These are phyloP conservation scores for Drosophila repleta DNA, from an alignment of 1,140 invertebrate species.

Conservation along the genomic window DNA sequence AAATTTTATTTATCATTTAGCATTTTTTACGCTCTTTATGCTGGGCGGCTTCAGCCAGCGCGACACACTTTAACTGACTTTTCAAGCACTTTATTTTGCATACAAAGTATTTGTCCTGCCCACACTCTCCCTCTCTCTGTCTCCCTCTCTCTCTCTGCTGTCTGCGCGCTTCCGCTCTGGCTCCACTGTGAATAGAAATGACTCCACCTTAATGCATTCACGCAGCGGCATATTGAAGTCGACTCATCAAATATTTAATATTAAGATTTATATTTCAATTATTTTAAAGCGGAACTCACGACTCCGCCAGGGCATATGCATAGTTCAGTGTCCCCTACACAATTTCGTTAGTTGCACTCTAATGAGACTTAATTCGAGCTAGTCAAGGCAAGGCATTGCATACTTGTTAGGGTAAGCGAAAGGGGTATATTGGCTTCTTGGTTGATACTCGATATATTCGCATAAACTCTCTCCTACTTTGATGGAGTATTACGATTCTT, in stretches of 20 bases:
- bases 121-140: no score
- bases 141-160: slow-evolving; percentile 33
- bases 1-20: slow-evolving; percentile 83
- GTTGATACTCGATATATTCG: no score
- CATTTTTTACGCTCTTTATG: slow-evolving; percentile 81
- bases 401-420: no score
- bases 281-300: not conserved
- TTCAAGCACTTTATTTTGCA: slow-evolving; percentile 81
- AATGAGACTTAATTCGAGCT: no score
- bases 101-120: slow-evolving; percentile 68
- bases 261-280: not conserved
- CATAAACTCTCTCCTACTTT: no score
- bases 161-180: slow-evolving; percentile 33
- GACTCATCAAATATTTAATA: not conserved
- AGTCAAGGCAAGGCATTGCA: no score
- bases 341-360: no score
- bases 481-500: no score
- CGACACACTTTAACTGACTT: slow-evolving; percentile 77
- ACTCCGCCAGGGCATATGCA: no score
- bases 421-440: no score
- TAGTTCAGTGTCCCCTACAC: no score
- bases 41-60: slow-evolving; percentile 16
- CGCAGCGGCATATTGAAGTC: not conserved
- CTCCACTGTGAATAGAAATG: not conserved
- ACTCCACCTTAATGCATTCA: slow-evolving; percentile 1